A percentile compares a stretch with the other conserved stretches of the same genome.
These are phyloP conservation scores for Struthio camelus DNA, from an alignment of 2,113 vertebrate species.

Conservation along the genomic window DNA sequence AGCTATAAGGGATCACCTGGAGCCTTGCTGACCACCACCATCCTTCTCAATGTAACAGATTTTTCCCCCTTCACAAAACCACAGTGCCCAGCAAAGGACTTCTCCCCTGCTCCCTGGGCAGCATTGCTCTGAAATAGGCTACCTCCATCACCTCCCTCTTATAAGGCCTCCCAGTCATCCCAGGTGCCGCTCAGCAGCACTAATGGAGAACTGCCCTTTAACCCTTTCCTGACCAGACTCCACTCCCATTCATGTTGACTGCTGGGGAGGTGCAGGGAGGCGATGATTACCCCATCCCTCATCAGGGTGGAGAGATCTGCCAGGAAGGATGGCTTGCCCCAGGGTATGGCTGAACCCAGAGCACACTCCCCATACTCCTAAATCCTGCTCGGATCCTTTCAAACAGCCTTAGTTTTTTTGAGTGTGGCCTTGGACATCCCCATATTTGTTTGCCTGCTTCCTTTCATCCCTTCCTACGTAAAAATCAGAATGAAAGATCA, in stretches of 20 bases:
- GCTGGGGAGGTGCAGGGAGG: neutral
- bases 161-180: neutral
- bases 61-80: neutral
- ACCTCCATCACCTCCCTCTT: neutral
- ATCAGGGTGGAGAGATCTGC: too few species aligned
- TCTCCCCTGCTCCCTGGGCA: rapidly evolving
- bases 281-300: neutral
- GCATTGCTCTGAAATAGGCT: rapidly evolving
- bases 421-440: neutral
- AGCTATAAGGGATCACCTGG: neutral
- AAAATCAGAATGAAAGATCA: rapidly evolving
- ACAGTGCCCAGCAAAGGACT: rapidly evolving
- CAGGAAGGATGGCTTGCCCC: too few species aligned
- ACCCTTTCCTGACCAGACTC: neutral
- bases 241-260: rapidly evolving
- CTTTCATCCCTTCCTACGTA: rapidly evolving
- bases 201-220: neutral
- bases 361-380: neutral
- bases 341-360: neutral
- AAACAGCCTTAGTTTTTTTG: neutral
- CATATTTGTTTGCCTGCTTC: rapidly evolving
- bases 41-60: rapidly evolving
- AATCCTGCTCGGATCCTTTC: neutral
- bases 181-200: neutral
- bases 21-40: neutral